These are phyloP conservation scores for Drosophila seguyi DNA, from an alignment of 1,140 invertebrate species.

Conservation along the genomic window DNA sequence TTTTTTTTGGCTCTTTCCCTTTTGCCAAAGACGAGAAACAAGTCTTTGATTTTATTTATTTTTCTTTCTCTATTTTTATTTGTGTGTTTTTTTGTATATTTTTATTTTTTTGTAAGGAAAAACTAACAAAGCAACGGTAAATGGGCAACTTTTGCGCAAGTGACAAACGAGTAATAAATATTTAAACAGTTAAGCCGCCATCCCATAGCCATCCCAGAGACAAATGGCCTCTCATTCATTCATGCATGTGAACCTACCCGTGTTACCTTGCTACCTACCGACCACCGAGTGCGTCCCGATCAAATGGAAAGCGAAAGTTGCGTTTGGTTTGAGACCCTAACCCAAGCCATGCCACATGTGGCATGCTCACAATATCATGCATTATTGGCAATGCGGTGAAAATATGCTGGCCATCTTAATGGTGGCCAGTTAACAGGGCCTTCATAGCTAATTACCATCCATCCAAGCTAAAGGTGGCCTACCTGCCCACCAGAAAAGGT, in stretches of 20 bases:
- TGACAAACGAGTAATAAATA: constrained; percentile 67
- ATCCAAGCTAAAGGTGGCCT: not conserved
- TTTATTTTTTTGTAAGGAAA: constrained; percentile 41
- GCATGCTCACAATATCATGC: constrained; percentile 44
- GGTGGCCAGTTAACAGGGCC: too few species aligned
- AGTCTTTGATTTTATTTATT: constrained; percentile 52
- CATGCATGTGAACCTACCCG: constrained; percentile 39
- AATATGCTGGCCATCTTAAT: constrained; percentile 46
- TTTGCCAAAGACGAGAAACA: constrained; percentile 52
- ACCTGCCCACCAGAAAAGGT: constrained; percentile 16
- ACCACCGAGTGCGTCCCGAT: constrained; percentile 47
- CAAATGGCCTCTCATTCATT: constrained; percentile 42
- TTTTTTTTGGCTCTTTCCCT: constrained; percentile 27
- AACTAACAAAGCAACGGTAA: constrained; percentile 66
- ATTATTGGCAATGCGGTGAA: constrained; percentile 15
- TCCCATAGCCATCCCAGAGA: too few species aligned
- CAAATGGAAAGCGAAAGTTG: constrained; percentile 61
- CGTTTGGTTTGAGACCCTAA: constrained; percentile 16
- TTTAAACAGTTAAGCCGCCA: constrained; percentile 63
- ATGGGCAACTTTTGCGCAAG: constrained; percentile 64
- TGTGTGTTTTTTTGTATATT: constrained; percentile 6
- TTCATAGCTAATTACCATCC: constrained; percentile 45
- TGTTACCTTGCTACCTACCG: constrained; percentile 8
- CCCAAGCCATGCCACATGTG: constrained; percentile 40
- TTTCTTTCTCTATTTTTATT: constrained; percentile 30